Conservation (phyloP, 2,797 vertebrate genomes). For the Pitangus sulphuratus region DNA sequence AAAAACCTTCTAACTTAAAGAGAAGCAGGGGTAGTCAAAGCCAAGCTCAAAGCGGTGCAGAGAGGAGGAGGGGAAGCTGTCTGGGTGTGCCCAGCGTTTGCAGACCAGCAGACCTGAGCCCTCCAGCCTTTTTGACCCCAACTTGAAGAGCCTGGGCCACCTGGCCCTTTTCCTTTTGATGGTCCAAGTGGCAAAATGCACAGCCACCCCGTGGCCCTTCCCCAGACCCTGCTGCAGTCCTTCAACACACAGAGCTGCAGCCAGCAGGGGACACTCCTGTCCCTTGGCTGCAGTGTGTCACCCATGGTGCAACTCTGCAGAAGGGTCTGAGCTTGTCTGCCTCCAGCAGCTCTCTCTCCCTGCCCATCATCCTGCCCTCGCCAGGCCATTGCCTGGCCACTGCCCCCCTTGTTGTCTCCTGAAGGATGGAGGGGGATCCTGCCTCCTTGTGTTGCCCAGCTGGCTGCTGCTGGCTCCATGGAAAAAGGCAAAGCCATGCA, state of each 20-base stretch:
- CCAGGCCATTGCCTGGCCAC: neutral
- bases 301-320: neutral
- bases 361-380: accelerated
- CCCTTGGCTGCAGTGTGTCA: neutral
- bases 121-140: neutral
- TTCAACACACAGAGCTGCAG: neutral
- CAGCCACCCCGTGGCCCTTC: neutral
- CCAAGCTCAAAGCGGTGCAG: accelerated
- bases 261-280: slow-evolving; percentile 15
- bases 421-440: neutral
- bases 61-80: neutral
- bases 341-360: neutral
- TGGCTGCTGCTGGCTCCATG: accelerated
- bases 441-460: neutral
- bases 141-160: accelerated
- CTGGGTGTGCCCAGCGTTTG: neutral
- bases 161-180: neutral
- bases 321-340: neutral
- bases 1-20: neutral
- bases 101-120: neutral
- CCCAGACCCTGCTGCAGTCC: neutral
- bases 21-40: neutral
- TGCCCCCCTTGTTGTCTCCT: accelerated
- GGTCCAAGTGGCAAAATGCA: neutral
- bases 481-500: accelerated